Conservation (phyloP, 1,140 invertebrate species). For the Drosophila sechellia region DNA sequence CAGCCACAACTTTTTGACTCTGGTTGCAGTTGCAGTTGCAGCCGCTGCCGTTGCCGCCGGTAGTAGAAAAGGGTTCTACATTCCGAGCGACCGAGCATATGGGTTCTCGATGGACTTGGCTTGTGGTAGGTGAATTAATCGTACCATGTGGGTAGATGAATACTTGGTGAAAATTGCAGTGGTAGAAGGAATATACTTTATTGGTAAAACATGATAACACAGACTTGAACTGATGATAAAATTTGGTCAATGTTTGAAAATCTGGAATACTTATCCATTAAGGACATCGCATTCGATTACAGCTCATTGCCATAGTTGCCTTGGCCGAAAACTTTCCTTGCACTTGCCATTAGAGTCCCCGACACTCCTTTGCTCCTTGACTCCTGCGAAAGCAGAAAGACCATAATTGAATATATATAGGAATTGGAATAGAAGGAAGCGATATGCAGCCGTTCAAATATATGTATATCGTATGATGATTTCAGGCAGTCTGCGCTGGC, state of each 20-base stretch:
- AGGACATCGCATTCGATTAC: background rate
- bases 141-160: background rate
- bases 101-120: conserved; percentile 4
- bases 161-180: no score
- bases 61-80: conserved; percentile 54
- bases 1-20: conserved; percentile 71
- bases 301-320: conserved; percentile 11
- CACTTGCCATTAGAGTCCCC: conserved; percentile 56
- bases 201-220: no score
- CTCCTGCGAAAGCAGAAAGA: conserved; percentile 37
- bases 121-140: background rate
- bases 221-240: no score
- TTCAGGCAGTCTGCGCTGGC: conserved; percentile 44
- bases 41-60: conserved; percentile 47
- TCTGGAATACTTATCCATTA: no score
- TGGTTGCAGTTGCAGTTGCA: conserved; percentile 56
- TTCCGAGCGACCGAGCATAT: conserved; percentile 21
- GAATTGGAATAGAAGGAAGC: conserved; percentile 26
- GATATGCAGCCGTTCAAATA: conserved; percentile 47
- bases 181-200: no score
- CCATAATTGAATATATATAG: conserved; percentile 70
- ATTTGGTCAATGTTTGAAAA: no score
- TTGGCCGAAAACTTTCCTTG: conserved; percentile 34
- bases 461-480: conserved; percentile 66
- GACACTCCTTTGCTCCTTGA: conserved; percentile 14